phyloP scores from a whole-genome alignment of 2,113 vertebrate genomes.

The Cyphomyrus discorhynchus region DNA sequence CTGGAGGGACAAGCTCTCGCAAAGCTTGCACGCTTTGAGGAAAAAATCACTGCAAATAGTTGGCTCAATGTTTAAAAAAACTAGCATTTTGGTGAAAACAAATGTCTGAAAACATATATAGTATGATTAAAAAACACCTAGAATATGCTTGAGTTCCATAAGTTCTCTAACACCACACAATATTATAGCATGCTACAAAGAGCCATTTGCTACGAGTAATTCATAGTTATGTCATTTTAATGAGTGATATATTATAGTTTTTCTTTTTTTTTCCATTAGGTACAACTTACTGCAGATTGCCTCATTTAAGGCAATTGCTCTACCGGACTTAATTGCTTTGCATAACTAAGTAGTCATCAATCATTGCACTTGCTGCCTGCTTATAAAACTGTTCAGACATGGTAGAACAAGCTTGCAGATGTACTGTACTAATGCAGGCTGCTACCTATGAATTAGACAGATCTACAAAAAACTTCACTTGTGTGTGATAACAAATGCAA shows the following conservation, averaged over 20 bases:
- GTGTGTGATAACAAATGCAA: too few species aligned
- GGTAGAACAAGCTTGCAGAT: constrained; percentile 42
- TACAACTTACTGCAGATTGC: constrained; percentile 20
- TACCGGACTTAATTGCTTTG: constrained; percentile 57
- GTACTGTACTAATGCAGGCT: constrained; percentile 33
- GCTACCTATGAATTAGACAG: constrained; percentile 11
- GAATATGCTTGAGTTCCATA: background rate
- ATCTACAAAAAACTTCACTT: too few species aligned
- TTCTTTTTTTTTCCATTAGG: constrained; percentile 13
- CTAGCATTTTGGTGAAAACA: background rate
- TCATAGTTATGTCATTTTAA: background rate
- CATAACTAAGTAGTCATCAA: constrained; percentile 62
- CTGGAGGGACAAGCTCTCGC: background rate
- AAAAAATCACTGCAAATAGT: background rate
- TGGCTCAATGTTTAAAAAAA: background rate
- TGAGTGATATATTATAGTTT: constrained; percentile 42
- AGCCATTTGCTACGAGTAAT: background rate
- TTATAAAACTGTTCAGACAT: constrained; percentile 51
- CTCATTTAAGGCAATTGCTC: constrained; percentile 33
- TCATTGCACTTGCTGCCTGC: constrained; percentile 49
- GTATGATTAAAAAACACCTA: background rate
- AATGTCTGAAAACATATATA: background rate
- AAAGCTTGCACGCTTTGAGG: background rate
- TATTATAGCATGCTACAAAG: background rate
- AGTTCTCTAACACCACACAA: background rate